Evolutionary conservation across 2,888 invertebrate species (phyloP).

Genomic region (Ommatoiulus sabulosus): DNA sequence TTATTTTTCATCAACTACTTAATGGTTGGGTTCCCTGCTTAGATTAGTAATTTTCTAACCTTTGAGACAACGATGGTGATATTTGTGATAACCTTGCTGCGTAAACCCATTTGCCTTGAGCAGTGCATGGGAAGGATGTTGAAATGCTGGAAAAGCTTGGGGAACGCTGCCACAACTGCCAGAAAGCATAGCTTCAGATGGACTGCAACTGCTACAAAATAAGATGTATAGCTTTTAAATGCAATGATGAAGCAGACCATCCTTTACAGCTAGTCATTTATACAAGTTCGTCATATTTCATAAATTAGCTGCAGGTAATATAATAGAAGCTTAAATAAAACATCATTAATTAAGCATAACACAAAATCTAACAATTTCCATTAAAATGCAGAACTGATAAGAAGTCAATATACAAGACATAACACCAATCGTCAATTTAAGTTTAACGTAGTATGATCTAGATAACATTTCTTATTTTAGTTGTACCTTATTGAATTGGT

Average conservation of each 20-base stretch:
- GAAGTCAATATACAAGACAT: too few species aligned
- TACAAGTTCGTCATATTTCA: too few species aligned
- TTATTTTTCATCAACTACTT: too few species aligned
- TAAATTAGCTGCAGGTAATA: too few species aligned
- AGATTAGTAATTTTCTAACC: slow-evolving; percentile 70
- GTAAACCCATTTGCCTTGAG: slow-evolving; percentile 97
- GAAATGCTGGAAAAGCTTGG: slow-evolving; percentile 87
- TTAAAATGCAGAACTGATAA: too few species aligned
- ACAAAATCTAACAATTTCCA: too few species aligned
- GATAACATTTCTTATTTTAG: not conserved
- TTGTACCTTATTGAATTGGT: slow-evolving; percentile 57
- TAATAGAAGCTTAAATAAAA: too few species aligned
- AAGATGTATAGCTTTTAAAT: not conserved
- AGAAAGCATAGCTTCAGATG: slow-evolving; percentile 69
- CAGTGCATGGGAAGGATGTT: slow-evolving; percentile 95
- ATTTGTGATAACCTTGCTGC: slow-evolving; percentile 97
- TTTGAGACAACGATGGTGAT: slow-evolving; percentile 92
- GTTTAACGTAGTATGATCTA: not conserved
- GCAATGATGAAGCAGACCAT: too few species aligned
- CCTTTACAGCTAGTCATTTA: too few species aligned
- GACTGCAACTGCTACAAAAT: slow-evolving; percentile 78
- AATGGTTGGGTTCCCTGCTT: too few species aligned
- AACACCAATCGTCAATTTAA: slow-evolving; percentile 51
- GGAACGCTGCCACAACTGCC: slow-evolving; percentile 82
- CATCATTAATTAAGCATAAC: too few species aligned